Conservation (phyloP, 2,888 invertebrate genomes). For the Allolobophora icterica region DNA sequence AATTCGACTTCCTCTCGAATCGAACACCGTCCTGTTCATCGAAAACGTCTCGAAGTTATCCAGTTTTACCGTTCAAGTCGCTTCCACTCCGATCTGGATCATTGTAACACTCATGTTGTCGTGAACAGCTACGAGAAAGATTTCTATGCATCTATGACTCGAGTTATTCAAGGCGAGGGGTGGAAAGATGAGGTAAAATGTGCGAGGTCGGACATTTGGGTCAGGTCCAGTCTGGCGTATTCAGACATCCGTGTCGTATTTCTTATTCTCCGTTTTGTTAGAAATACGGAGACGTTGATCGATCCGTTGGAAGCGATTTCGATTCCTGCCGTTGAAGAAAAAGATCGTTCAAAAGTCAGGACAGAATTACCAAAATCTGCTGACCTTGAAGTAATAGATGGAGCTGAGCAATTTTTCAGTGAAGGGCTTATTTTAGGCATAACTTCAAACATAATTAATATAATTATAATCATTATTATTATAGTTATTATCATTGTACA, state of each 20-base stretch:
- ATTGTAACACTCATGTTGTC: constrained; percentile 17
- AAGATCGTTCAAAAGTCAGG: not conserved
- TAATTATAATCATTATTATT: no score
- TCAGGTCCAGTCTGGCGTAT: not conserved
- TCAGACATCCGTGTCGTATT: not conserved
- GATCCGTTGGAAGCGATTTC: not conserved
- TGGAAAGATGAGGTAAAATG: not conserved
- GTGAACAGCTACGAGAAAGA: not conserved
- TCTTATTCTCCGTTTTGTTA: not conserved
- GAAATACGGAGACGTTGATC: not conserved
- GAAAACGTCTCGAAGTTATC: not conserved
- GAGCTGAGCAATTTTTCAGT: no score
- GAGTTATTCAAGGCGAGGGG: not conserved
- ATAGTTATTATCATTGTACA: no score
- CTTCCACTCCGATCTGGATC: not conserved
- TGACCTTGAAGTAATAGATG: no score
- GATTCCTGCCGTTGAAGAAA: not conserved
- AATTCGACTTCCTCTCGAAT: not conserved
- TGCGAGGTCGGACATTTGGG: not conserved
- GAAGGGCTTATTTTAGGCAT: no score
- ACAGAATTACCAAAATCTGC: no score
- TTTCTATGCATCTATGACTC: not conserved
- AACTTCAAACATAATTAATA: no score
- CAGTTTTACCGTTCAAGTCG: not conserved
- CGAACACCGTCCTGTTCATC: not conserved